Percentiles rank a stretch among this genome's conserved stretches.
These are phyloP conservation scores for Brevimyrus niger DNA, from an alignment of 2,113 vertebrate species.

Conservation along the genomic window DNA sequence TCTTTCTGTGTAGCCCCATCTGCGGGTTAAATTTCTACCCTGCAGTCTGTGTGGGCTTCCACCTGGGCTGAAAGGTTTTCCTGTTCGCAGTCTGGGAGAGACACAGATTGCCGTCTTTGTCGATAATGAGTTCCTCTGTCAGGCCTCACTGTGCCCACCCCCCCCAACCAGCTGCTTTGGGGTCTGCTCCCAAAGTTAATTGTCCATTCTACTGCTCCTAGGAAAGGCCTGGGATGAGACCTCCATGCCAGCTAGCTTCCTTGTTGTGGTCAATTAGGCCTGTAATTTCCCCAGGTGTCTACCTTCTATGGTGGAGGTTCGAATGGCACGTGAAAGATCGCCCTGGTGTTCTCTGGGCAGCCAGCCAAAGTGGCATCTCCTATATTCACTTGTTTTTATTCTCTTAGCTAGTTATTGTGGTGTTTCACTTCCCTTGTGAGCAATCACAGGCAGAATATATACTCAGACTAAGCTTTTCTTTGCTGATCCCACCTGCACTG, in stretches of 20 bases:
- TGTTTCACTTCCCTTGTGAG: background rate
- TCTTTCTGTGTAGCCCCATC: background rate
- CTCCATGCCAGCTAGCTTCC: slow-evolving; percentile 20
- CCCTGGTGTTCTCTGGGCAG: slow-evolving; percentile 17
- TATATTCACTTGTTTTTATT: slow-evolving; percentile 39
- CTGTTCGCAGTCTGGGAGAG: background rate
- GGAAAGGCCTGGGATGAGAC: slow-evolving; percentile 10
- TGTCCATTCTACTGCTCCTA: slow-evolving; percentile 33
- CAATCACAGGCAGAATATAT: background rate
- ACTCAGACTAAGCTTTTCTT: background rate
- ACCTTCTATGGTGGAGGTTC: background rate
- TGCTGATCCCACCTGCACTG: background rate
- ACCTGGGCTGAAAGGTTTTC: background rate
- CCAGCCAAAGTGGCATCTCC: slow-evolving; percentile 25
- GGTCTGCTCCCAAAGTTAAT: slow-evolving; percentile 25
- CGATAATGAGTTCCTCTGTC: background rate
- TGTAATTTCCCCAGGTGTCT: slow-evolving; percentile 47
- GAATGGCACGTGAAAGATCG: background rate
- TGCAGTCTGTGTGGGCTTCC: background rate
- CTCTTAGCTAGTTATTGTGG: slow-evolving; percentile 1
- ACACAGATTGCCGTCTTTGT: background rate
- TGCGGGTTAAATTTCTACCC: background rate
- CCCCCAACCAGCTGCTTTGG: background rate
- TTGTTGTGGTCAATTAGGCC: slow-evolving; percentile 48
- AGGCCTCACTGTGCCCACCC: background rate